Evolutionary conservation across 1,140 invertebrate species (phyloP).

Genomic region (Drosophila nasuta): DNA sequence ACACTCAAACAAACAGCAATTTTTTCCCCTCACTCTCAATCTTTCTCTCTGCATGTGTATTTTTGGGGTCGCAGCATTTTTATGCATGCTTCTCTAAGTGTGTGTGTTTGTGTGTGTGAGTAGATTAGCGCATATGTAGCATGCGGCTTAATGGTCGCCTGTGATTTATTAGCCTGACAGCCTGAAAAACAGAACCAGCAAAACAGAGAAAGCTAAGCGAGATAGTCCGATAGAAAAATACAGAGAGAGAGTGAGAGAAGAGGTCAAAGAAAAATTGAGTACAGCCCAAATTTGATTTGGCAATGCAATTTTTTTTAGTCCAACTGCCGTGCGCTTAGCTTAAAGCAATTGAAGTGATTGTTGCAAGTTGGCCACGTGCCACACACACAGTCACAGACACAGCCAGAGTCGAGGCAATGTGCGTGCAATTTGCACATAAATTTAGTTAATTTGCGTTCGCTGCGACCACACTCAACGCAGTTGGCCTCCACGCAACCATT

Average conservation of each 20-base stretch:
- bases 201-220: constrained; percentile 3
- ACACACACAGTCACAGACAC: background rate
- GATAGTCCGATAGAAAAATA: background rate
- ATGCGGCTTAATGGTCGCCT: constrained; percentile 70
- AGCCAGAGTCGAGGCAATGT: constrained; percentile 24
- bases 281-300: constrained; percentile 43
- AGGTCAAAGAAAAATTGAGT: background rate
- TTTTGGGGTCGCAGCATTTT: constrained; percentile 42
- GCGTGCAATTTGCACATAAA: constrained; percentile 59
- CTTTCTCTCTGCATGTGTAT: constrained; percentile 1
- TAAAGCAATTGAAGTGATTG: constrained; percentile 39
- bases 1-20: constrained; percentile 45
- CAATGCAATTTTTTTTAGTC: constrained; percentile 46
- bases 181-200: constrained; percentile 25
- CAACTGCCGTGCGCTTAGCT: constrained; percentile 10
- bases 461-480: constrained; percentile 18
- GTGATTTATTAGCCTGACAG: constrained; percentile 69
- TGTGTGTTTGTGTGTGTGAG: constrained; percentile 41
- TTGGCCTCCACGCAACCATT: constrained; percentile 13
- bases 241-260: background rate
- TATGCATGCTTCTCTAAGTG: constrained; percentile 14
- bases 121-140: constrained; percentile 78
- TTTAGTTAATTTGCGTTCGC: constrained; percentile 50
- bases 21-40: background rate
- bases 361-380: constrained; percentile 25